Base-by-base conservation (phyloP, 2,888 invertebrate species). In the Sarcophaga variegata region DNA sequence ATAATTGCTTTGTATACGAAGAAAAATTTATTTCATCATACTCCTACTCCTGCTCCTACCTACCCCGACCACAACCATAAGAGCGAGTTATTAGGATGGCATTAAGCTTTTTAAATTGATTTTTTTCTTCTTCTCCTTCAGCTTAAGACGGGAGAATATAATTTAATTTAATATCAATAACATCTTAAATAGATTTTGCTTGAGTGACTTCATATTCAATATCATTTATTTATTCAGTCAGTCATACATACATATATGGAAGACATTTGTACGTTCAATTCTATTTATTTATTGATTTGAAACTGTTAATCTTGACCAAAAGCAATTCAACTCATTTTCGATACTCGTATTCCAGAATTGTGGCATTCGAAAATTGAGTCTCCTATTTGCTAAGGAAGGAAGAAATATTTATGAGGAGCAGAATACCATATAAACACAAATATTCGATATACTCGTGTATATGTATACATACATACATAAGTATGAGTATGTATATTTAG, bases 291-390 rank as follows among this genome's bases (percentile, higher is more conserved):
- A 25, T 11, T 72, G n/a, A 14, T 72, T 71, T n/a, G 27, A 14
- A 60, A 71, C 25, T 27, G 17, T 59, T 75, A 64, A 75, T 63
- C 64, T 25, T 64, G 37, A 49, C 14, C 22, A 63, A 17, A 72
- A 72, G 14, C 45, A 47, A 49, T 49, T 64, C 49, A 49, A 75
- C 63, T 20, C 11, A 64, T 49, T 49, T 25, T 75, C 25, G 25
- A 25, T 49, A 54, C 8, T 37, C 37, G 8, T 37, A 37, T 37
- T 74, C 62, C 3, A 22, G 62, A 74, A 20, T 74, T 74, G 74
- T 63, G 74, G 74, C 47, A 47, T 45, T 63, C 17, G 37, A 74
- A 37, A 37, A 63, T 17, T 74, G 20, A 11, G 62, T 47, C 20
- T 20, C 37, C 37, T 37, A 20, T 60, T 47, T 62, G 20, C 17